Evolutionary conservation across 1,140 invertebrate genomes (phyloP).

Genomic region (Zaprionus ornatus): DNA sequence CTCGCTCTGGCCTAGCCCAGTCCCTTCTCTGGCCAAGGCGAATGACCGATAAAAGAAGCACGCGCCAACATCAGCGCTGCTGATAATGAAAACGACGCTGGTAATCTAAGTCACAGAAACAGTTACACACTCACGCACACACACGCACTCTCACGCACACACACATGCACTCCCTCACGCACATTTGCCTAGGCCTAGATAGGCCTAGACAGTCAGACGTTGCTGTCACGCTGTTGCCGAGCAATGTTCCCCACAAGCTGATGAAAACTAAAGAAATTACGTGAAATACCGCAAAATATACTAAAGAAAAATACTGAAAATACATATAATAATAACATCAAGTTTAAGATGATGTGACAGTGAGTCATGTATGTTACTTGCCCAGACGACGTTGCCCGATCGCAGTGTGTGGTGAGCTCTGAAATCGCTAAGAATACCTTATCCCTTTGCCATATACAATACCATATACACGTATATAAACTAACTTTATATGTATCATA

Average conservation of each 20-base stretch:
- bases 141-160: background rate
- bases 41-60: conserved; percentile 79
- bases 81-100: conserved; percentile 18
- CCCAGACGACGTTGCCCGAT: too few species aligned
- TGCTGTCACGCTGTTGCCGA: conserved; percentile 1
- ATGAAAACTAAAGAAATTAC: background rate
- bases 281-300: background rate
- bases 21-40: conserved; percentile 50
- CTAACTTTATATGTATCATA: background rate
- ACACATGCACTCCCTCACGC: background rate
- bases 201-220: background rate
- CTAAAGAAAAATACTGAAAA: background rate
- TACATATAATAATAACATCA: background rate
- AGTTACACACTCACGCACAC: background rate
- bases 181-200: conserved; percentile 2
- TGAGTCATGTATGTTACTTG: background rate
- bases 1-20: background rate
- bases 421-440: background rate
- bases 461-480: background rate
- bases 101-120: conserved; percentile 14
- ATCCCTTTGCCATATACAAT: background rate
- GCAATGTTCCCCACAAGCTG: background rate
- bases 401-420: background rate
- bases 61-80: conserved; percentile 50
- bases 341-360: background rate